Conservation (phyloP, 2,888 invertebrate species). For the Oxyscelio sp. region DNA sequence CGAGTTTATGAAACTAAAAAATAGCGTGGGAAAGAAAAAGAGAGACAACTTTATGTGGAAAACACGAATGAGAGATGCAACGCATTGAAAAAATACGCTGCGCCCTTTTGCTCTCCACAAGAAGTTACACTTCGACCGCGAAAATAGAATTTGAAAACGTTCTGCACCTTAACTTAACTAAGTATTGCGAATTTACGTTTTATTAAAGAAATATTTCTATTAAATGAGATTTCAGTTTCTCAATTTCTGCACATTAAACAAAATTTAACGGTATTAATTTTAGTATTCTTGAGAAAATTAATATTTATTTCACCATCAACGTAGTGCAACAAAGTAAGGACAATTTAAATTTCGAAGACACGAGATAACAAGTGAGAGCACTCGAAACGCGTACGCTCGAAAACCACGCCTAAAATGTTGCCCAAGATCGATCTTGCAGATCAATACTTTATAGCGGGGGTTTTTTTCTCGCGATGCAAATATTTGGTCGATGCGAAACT, state of each 20-base stretch:
- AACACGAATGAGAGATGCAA: constrained; percentile 66
- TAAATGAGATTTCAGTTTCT: no score
- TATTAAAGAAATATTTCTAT: constrained; percentile 13
- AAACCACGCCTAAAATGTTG: constrained; percentile 6
- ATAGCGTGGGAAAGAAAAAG: constrained; percentile 74
- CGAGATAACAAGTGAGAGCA: constrained; percentile 13
- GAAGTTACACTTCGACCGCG: constrained; percentile 55
- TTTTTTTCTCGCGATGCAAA: constrained; percentile 71
- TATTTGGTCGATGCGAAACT: constrained; percentile 66
- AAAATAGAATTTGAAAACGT: constrained; percentile 60
- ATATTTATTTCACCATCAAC: no score
- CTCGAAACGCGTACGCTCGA: not conserved
- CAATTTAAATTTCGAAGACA: not conserved
- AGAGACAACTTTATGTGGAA: constrained; percentile 53
- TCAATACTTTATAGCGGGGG: constrained; percentile 34
- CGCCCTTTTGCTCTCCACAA: constrained; percentile 48
- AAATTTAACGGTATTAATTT: no score
- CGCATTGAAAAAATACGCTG: constrained; percentile 52
- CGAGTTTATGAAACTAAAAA: constrained; percentile 77
- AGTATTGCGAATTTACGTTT: constrained; percentile 36
- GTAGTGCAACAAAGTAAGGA: not conserved
- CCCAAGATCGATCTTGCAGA: constrained; percentile 51
- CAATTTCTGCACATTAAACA: no score
- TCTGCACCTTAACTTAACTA: constrained; percentile 33
- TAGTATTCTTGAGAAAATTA: no score